phyloP scores from a whole-genome alignment of 2,797 vertebrate genomes.

The Remorina albescens region DNA sequence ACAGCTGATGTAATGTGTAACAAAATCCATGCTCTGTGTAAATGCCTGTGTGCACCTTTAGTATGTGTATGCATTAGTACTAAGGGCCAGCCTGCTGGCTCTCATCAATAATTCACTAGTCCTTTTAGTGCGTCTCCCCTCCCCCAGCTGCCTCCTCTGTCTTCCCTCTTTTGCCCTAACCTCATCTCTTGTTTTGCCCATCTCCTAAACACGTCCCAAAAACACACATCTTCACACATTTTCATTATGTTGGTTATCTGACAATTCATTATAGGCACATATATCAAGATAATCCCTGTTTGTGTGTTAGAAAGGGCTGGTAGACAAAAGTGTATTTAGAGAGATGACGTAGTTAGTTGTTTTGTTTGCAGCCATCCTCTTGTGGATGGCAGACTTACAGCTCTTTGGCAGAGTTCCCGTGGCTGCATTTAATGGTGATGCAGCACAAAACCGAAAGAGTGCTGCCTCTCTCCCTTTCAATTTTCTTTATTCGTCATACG shows the following conservation, averaged over 20 bases:
- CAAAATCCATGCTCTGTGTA: conserved; percentile 80
- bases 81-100: conserved; percentile 85
- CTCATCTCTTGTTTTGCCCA: conserved; percentile 37
- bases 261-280: conserved; percentile 31
- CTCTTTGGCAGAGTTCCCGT: conserved; percentile 76
- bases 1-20: conserved; percentile 89
- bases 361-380: conserved; percentile 75
- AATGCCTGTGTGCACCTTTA: conserved; percentile 75
- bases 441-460: conserved; percentile 67
- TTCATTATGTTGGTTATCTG: conserved; percentile 5
- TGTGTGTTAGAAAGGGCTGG: conserved; percentile 9
- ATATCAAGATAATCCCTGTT: conserved; percentile 31
- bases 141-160: conserved; percentile 64
- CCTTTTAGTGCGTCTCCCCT: conserved; percentile 82
- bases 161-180: conserved; percentile 56
- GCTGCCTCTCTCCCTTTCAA: conserved; percentile 33
- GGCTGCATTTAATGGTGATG: conserved; percentile 71
- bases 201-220: conserved; percentile 34
- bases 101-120: conserved; percentile 92
- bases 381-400: conserved; percentile 71
- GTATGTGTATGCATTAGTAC: conserved; percentile 73
- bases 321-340: conserved; percentile 47
- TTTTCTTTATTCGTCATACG: not conserved
- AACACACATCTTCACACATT: conserved; percentile 22
- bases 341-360: conserved; percentile 68